Evolutionary conservation across 2,113 vertebrate genomes (phyloP).

Genomic region (Saccopteryx leptura): DNA sequence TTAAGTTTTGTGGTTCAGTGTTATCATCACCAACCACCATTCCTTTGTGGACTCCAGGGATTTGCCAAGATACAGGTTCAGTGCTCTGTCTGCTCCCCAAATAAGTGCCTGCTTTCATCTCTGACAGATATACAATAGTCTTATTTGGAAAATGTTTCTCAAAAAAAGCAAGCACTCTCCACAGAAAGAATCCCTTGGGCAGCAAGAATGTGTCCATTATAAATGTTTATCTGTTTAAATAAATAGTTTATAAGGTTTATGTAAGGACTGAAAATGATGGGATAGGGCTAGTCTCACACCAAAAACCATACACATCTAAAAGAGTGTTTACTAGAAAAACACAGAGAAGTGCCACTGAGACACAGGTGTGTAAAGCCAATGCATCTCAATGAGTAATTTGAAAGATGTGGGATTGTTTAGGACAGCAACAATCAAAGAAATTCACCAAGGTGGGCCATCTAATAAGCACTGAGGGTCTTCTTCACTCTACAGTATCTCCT

Average conservation of each 20-base stretch:
- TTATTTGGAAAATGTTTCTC: conserved; percentile 51
- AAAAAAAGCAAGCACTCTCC: conserved; percentile 46
- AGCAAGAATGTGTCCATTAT: background rate
- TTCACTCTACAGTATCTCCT: background rate
- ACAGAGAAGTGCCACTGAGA: background rate
- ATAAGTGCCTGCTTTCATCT: conserved; percentile 24
- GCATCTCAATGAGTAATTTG: background rate
- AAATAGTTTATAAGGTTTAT: conserved; percentile 34
- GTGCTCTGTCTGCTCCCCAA: background rate
- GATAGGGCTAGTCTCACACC: background rate
- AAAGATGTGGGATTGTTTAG: background rate
- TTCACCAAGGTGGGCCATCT: background rate
- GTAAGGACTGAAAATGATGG: background rate
- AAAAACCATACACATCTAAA: background rate
- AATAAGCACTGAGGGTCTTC: background rate
- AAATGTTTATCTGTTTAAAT: conserved; percentile 59
- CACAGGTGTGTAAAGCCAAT: background rate
- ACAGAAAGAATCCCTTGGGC: background rate
- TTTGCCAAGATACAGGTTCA: conserved; percentile 27
- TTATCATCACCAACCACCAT: conserved; percentile 24
- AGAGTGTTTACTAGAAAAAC: background rate
- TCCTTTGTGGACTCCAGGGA: background rate
- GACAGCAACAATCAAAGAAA: background rate
- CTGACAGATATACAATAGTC: conserved; percentile 43
- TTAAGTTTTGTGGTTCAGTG: conserved; percentile 49